phyloP scores from a whole-genome alignment of 2,113 vertebrate genomes.

The Microcebus murinus region DNA sequence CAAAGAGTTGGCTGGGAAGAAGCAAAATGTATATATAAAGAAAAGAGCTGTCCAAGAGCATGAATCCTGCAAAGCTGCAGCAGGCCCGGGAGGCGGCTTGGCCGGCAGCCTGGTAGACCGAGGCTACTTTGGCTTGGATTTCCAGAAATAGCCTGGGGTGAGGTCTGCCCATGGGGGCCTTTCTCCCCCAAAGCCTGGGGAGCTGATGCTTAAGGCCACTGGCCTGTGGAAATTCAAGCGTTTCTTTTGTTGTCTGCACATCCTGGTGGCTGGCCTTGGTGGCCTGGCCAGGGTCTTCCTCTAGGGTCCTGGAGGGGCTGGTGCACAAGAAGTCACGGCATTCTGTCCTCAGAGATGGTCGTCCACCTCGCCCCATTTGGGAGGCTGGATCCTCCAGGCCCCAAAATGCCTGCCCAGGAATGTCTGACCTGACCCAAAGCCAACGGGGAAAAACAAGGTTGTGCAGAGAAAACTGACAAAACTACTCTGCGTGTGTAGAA shows the following conservation, averaged over 20 bases:
- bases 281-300: too few relatives aligned
- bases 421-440: not conserved
- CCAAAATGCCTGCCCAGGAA: too few relatives aligned
- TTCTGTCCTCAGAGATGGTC: fast-evolving
- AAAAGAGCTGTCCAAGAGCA: fast-evolving
- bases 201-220: not conserved
- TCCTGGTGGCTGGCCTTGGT: not conserved
- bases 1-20: not conserved
- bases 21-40: not conserved
- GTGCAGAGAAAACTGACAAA: not conserved
- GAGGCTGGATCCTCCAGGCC: not conserved
- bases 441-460: not conserved
- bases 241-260: not conserved
- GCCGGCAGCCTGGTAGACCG: fast-evolving
- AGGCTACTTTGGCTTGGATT: not conserved
- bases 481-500: not conserved
- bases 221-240: not conserved
- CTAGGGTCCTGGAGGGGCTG: not conserved
- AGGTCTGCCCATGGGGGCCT: fast-evolving
- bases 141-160: not conserved
- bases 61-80: too few relatives aligned
- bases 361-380: not conserved
- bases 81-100: not conserved
- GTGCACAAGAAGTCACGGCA: fast-evolving
- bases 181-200: not conserved